Conservation (phyloP, 2,888 invertebrate genomes). For the Synanthedon vespiformis region DNA sequence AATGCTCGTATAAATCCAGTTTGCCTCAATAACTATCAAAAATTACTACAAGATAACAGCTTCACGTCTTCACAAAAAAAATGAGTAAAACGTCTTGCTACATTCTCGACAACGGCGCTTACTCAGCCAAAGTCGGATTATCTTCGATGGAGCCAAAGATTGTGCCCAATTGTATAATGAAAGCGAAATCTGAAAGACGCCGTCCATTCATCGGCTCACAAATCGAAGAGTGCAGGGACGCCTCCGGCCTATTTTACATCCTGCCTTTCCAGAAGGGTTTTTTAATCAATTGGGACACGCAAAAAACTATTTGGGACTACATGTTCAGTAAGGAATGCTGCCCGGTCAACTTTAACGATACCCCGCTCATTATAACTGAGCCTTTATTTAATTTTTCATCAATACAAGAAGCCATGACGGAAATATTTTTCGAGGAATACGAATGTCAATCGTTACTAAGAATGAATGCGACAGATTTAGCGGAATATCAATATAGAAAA, state of each 20-base stretch:
- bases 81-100: conserved; percentile 66
- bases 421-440: conserved; percentile 98
- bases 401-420: conserved; percentile 92
- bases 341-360: conserved; percentile 81
- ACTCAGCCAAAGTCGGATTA: conserved; percentile 87
- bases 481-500: conserved; percentile 76
- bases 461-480: conserved; percentile 84
- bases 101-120: conserved; percentile 91
- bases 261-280: conserved; percentile 96
- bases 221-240: conserved; percentile 96
- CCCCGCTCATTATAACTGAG: conserved; percentile 90
- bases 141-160: conserved; percentile 77
- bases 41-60: no score
- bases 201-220: conserved; percentile 92
- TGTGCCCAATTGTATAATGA: conserved; percentile 96
- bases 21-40: conserved; percentile 14
- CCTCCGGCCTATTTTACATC: conserved; percentile 93
- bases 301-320: conserved; percentile 97
- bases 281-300: conserved; percentile 94
- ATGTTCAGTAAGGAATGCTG: conserved; percentile 89
- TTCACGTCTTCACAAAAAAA: conserved; percentile 1
- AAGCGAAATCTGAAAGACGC: conserved; percentile 95
- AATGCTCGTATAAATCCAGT: conserved; percentile 11
- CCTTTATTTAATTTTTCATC: conserved; percentile 93
- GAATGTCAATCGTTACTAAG: conserved; percentile 86